Percentiles rank a stretch among this genome's conserved stretches.
Evolutionary conservation across 2,888 invertebrate genomes (phyloP).

Genomic region (Cryptus viduatorius): DNA sequence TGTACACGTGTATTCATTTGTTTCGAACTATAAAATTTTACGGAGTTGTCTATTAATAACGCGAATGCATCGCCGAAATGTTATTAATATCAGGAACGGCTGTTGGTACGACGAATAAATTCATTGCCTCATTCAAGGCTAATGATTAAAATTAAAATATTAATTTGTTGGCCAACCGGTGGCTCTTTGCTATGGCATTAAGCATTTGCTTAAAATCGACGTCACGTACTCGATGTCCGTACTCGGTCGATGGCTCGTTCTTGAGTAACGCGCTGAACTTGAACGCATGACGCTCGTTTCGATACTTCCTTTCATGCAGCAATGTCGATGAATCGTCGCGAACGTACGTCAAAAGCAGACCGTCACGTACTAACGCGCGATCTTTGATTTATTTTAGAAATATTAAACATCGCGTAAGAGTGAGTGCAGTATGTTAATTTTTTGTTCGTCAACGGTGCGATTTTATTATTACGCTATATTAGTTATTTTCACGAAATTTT

Average conservation of each 20-base stretch:
- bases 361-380: slow-evolving; percentile 10
- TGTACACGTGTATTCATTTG: not conserved
- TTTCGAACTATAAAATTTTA: not conserved
- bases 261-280: slow-evolving; percentile 58
- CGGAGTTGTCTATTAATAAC: not conserved
- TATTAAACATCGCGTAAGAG: not conserved
- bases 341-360: slow-evolving; percentile 72
- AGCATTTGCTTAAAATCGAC: slow-evolving; percentile 63
- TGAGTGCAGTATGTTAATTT: not conserved
- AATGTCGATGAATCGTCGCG: slow-evolving; percentile 60
- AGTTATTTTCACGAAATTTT: not conserved
- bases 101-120: not conserved
- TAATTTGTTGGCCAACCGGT: slow-evolving; percentile 33
- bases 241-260: slow-evolving; percentile 63
- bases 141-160: slow-evolving; percentile 44
- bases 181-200: slow-evolving; percentile 42
- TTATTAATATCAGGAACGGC: not conserved
- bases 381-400: not conserved
- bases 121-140: slow-evolving; percentile 2
- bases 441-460: no score
- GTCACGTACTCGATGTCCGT: slow-evolving; percentile 75
- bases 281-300: slow-evolving; percentile 70
- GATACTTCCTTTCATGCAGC: slow-evolving; percentile 75
- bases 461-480: not conserved
- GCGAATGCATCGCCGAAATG: not conserved